phyloP scores from a whole-genome alignment of 2,797 vertebrate species.

The Podarcis siculus region DNA sequence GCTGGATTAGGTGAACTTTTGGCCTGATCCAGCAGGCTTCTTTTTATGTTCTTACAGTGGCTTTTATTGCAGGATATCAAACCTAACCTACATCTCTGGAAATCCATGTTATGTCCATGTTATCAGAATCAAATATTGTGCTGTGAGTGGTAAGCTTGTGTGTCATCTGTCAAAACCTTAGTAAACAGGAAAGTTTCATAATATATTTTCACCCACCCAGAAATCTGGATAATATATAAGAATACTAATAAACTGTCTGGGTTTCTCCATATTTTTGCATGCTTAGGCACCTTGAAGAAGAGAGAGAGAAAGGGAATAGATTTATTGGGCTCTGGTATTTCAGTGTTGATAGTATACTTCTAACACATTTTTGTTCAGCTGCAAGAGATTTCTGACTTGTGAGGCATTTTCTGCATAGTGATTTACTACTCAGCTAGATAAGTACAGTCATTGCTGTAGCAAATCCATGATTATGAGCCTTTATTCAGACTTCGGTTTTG shows the following conservation, averaged over 20 bases:
- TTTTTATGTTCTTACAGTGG: neutral
- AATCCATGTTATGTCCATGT: neutral
- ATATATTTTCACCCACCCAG: neutral
- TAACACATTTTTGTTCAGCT: neutral
- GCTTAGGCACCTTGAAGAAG: neutral
- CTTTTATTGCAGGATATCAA: neutral
- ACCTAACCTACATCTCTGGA: neutral
- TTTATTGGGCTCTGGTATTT: slow-evolving; percentile 50
- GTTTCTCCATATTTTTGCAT: neutral
- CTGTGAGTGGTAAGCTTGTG: neutral
- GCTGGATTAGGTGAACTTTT: neutral
- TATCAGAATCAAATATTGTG: neutral
- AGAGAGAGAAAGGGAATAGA: slow-evolving; percentile 5
- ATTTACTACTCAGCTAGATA: slow-evolving; percentile 36
- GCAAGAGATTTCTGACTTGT: slow-evolving; percentile 23
- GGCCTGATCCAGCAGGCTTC: neutral
- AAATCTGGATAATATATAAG: neutral
- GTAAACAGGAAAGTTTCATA: neutral
- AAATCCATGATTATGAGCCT: slow-evolving; percentile 30
- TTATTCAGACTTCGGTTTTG: slow-evolving; percentile 53
- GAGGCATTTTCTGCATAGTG: slow-evolving; percentile 21
- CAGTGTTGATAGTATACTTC: slow-evolving; percentile 20
- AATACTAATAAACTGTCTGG: slow-evolving; percentile 21
- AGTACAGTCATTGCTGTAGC: slow-evolving; percentile 47
- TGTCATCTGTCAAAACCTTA: neutral